A percentile compares a stretch with the other conserved stretches of the same genome.
phyloP scores from a whole-genome alignment of 2,888 invertebrate species.

The Pegoplata infirma region DNA sequence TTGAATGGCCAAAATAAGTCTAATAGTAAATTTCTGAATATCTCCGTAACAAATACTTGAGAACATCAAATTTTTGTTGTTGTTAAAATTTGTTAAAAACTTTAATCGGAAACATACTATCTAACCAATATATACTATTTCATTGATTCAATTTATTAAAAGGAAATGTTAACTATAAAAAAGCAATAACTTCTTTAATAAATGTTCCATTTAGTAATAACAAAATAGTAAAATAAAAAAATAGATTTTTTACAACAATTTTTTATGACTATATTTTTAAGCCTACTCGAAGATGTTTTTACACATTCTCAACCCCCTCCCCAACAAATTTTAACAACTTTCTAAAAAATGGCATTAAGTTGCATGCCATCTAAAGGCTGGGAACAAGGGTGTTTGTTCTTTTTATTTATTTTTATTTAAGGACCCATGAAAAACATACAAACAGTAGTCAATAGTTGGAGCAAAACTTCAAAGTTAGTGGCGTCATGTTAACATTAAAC shows the following conservation, averaged over 20 bases:
- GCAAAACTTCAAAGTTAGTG: constrained; percentile 47
- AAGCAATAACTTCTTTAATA: constrained; percentile 24
- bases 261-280: constrained; percentile 46
- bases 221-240: constrained; percentile 26
- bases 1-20: too few relatives aligned
- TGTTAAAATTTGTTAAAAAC: too few relatives aligned
- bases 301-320: not conserved
- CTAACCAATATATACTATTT: too few relatives aligned
- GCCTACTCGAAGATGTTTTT: constrained; percentile 6
- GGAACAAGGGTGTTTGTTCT: constrained; percentile 16
- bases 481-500: constrained; percentile 56
- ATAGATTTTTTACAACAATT: constrained; percentile 25
- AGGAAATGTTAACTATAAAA: constrained; percentile 32
- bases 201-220: constrained; percentile 38
- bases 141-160: constrained; percentile 28
- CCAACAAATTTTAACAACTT: constrained; percentile 20
- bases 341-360: constrained; percentile 29
- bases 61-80: too few relatives aligned
- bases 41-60: too few relatives aligned
- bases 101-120: too few relatives aligned
- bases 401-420: constrained; percentile 21
- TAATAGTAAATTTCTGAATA: too few relatives aligned
- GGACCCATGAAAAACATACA: not conserved
- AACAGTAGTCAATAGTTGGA: constrained; percentile 22
- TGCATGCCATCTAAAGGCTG: constrained; percentile 40